A percentile compares a stretch with the other conserved stretches of the same genome.
phyloP scores from a whole-genome alignment of 2,797 vertebrate genomes.

The Dallia pectoralis region DNA sequence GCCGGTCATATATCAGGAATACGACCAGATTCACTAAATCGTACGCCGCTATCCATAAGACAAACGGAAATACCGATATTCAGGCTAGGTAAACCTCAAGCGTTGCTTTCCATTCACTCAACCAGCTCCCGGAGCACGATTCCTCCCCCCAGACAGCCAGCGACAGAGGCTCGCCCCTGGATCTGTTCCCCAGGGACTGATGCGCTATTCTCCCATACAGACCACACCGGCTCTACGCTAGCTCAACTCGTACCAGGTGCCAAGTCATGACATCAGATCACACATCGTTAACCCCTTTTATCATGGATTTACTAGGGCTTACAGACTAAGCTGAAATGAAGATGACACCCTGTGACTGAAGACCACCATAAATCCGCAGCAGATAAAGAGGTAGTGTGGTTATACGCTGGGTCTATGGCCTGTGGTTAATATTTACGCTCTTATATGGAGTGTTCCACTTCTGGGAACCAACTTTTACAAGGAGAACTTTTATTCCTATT shows the following conservation, averaged over 20 bases:
- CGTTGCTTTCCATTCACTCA: background rate
- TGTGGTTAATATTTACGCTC: background rate
- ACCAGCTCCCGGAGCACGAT: background rate
- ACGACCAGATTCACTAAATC: background rate
- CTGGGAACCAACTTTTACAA: background rate
- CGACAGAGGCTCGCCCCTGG: conserved; percentile 48
- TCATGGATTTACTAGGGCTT: conserved; percentile 19
- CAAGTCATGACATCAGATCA: conserved; percentile 57
- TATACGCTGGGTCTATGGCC: background rate
- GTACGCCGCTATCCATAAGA: background rate
- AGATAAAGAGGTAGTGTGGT: background rate
- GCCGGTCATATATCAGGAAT: background rate
- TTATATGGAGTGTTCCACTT: background rate
- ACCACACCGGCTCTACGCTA: conserved; percentile 15
- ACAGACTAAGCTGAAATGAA: background rate
- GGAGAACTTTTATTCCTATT: background rate
- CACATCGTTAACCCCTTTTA: conserved; percentile 17
- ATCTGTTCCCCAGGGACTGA: conserved; percentile 21
- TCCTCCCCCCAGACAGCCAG: conserved; percentile 4
- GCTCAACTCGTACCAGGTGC: conserved; percentile 12
- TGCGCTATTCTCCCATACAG: conserved; percentile 33
- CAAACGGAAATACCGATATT: background rate
- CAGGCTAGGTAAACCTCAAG: background rate
- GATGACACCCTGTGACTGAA: background rate
- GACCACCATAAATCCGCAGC: background rate